Percentiles rank a stretch among this genome's conserved stretches.
These are phyloP conservation scores for Umimayanthus kanabou DNA, from an alignment of 92 coral and sea anemone species.

Conservation along the genomic window DNA sequence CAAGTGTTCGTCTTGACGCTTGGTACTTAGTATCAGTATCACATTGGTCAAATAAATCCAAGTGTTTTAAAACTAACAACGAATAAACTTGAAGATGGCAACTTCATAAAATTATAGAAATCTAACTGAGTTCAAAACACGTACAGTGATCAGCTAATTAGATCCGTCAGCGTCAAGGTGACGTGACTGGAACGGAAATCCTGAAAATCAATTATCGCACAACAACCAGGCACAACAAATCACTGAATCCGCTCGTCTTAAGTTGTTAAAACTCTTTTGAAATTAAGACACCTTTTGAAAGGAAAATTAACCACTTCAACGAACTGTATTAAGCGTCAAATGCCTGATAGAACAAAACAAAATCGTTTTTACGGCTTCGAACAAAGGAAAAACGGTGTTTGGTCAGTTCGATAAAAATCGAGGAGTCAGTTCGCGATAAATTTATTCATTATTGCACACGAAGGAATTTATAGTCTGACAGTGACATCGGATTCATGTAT, in stretches of 20 bases:
- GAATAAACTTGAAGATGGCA: neutral
- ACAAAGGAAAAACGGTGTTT: conserved; percentile 9
- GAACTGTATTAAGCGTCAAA: neutral
- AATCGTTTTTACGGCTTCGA: conserved; percentile 2
- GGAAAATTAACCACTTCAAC: neutral
- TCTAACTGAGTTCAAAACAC: neutral
- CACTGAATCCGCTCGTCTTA: neutral
- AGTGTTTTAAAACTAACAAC: neutral
- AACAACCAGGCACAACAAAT: neutral
- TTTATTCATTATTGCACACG: neutral
- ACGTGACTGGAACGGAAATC: neutral
- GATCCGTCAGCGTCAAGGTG: neutral
- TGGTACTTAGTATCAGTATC: too few relatives aligned
- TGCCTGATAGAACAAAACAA: neutral
- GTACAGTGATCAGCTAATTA: too few relatives aligned
- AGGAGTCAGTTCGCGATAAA: neutral
- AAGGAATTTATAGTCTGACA: neutral
- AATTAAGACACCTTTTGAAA: conserved; percentile 1
- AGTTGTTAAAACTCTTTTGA: conserved; percentile 4
- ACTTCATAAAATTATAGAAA: too few relatives aligned
- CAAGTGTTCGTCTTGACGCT: neutral
- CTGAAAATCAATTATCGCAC: too few relatives aligned
- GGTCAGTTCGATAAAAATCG: neutral
- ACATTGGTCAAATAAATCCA: neutral
- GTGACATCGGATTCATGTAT: neutral